Percentiles rank a stretch among this genome's conserved stretches.
These are phyloP conservation scores for Cryptocephalus primarius DNA, from an alignment of 2,888 invertebrate genomes.

Conservation along the genomic window DNA sequence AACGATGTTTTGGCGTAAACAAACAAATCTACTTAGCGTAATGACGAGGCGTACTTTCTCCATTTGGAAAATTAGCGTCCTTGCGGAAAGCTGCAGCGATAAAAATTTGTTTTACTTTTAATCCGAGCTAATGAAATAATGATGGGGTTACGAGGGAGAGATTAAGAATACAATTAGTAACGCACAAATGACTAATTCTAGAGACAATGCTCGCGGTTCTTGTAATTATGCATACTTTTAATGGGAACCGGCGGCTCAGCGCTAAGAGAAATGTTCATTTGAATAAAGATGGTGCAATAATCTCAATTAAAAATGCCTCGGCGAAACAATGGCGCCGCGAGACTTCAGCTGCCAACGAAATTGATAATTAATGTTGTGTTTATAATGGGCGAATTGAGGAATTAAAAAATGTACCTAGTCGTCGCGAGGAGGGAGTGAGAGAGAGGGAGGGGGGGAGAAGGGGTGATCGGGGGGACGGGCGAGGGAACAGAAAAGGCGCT, in stretches of 20 bases:
- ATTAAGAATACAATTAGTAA: slow-evolving; percentile 37
- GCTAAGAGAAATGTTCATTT: slow-evolving; percentile 33
- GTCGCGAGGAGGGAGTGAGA: slow-evolving; percentile 24
- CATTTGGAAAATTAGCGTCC: neutral
- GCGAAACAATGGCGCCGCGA: slow-evolving; percentile 32
- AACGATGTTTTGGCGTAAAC: neutral
- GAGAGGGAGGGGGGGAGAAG: neutral
- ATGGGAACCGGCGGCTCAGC: slow-evolving; percentile 24
- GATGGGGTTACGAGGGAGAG: slow-evolving; percentile 32
- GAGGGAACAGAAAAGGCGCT: slow-evolving; percentile 5
- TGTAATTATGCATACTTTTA: slow-evolving; percentile 39
- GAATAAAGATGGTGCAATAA: slow-evolving; percentile 39
- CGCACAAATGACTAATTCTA: slow-evolving; percentile 38
- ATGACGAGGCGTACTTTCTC: slow-evolving; percentile 12
- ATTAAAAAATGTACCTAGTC: slow-evolving; percentile 38
- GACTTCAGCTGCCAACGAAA: slow-evolving; percentile 31
- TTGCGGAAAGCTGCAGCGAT: slow-evolving; percentile 3
- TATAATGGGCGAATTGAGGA: slow-evolving; percentile 37
- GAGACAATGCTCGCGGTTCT: slow-evolving; percentile 20
- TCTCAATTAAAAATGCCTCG: slow-evolving; percentile 40
- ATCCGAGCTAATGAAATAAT: slow-evolving; percentile 21
- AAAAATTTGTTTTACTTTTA: slow-evolving; percentile 19
- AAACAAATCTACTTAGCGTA: slow-evolving; percentile 3
- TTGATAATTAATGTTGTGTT: slow-evolving; percentile 42
- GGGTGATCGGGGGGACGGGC: neutral